phyloP scores from a whole-genome alignment of 2,113 vertebrate genomes.

The Ancistrus triradiatus region DNA sequence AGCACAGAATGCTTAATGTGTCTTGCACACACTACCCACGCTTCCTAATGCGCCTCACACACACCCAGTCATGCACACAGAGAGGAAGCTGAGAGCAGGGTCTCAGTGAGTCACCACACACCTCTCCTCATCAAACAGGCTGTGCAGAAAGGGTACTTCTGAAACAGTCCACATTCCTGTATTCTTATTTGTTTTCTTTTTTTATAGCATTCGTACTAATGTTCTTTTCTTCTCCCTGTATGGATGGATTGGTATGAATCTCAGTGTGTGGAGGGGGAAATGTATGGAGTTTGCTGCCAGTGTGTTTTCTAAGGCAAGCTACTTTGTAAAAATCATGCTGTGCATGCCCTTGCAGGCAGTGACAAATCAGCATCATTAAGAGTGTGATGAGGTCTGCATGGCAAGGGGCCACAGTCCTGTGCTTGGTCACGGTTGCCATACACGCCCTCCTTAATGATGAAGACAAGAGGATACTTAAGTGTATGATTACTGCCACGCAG shows the following conservation, averaged over 20 bases:
- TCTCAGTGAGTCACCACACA: constrained; percentile 75
- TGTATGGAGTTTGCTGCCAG: constrained; percentile 14
- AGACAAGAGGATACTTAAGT: constrained; percentile 48
- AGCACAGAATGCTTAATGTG: constrained; percentile 54
- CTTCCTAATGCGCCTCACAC: constrained; percentile 61
- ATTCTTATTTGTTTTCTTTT: constrained; percentile 6
- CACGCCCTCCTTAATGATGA: constrained; percentile 41
- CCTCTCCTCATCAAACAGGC: constrained; percentile 32
- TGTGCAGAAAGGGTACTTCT: constrained; percentile 9
- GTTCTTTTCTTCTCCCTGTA: background rate
- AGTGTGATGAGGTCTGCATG: constrained; percentile 45
- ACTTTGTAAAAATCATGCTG: constrained; percentile 78
- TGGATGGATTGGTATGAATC: constrained; percentile 18
- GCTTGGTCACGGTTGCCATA: constrained; percentile 44
- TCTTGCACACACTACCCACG: constrained; percentile 48
- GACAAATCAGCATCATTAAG: constrained; percentile 57
- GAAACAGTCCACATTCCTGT: background rate
- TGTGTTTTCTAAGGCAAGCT: constrained; percentile 56
- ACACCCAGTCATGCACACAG: constrained; percentile 85
- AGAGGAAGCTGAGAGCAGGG: constrained; percentile 84
- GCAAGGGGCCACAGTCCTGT: constrained; percentile 33
- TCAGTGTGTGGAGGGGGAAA: constrained; percentile 7
- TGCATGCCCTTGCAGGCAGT: constrained; percentile 80
- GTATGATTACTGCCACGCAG: constrained; percentile 32
- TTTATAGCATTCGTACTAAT: too few relatives aligned